Conservation (phyloP, 2,888 invertebrate genomes). For the Pristionchus arcanus region DNA sequence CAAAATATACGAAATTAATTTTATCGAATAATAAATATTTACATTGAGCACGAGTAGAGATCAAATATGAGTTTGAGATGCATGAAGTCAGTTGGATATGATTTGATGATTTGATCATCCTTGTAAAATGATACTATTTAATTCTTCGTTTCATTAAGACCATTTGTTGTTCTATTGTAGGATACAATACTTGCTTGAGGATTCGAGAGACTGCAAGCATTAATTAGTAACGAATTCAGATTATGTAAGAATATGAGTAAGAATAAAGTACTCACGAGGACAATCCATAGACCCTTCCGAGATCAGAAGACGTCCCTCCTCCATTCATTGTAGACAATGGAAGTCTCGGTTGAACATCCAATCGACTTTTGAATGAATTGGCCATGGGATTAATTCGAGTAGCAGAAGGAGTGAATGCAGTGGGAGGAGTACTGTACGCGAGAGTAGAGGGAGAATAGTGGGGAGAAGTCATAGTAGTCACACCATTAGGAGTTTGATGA, state of each 20-base stretch:
- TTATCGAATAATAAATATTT: neutral
- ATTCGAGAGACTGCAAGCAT: neutral
- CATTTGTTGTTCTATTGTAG: neutral
- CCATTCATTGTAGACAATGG: neutral
- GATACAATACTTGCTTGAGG: neutral
- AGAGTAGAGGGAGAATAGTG: neutral
- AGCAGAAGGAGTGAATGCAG: conserved; percentile 11
- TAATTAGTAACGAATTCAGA: neutral
- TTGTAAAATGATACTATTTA: neutral
- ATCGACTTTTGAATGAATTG: neutral
- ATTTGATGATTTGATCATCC: neutral
- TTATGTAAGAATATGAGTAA: neutral
- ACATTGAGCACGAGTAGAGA: neutral
- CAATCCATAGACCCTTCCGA: neutral
- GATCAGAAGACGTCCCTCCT: neutral
- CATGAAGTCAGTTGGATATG: neutral
- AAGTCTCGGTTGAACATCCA: neutral
- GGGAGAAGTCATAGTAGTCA: neutral
- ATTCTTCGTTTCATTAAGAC: neutral
- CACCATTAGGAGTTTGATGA: neutral
- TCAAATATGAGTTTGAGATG: neutral
- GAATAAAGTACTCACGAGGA: neutral
- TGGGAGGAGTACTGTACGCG: conserved; percentile 40
- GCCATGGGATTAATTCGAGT: neutral
- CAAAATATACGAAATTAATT: neutral